Evolutionary conservation across 2,113 vertebrate genomes (phyloP).

Genomic region (Nanorana parkeri): DNA sequence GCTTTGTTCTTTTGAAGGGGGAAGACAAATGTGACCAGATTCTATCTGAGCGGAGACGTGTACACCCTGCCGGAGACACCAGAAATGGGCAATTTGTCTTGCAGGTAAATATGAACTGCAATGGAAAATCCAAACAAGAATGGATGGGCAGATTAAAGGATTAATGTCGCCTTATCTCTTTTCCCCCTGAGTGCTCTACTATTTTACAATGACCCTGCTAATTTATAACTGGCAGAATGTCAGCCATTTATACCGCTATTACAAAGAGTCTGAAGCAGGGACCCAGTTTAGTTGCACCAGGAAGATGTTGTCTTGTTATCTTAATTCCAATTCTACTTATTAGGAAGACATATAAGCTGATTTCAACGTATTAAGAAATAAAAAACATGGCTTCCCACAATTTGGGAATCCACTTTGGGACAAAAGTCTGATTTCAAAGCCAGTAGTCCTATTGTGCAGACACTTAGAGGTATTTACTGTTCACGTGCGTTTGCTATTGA

Average conservation of each 20-base stretch:
- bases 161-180: conserved; percentile 49
- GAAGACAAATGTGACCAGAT: conserved; percentile 39
- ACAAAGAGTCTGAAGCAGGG: conserved; percentile 4
- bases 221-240: conserved; percentile 47
- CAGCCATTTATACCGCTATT: conserved; percentile 5
- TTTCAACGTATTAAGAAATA: neutral
- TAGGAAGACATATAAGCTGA: neutral
- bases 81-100: conserved; percentile 51
- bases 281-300: conserved; percentile 11
- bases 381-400: neutral
- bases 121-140: conserved; percentile 42
- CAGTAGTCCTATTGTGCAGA: no score
- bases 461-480: no score
- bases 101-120: conserved; percentile 45
- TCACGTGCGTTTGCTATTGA: no score
- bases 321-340: conserved; percentile 31
- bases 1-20: conserved; percentile 32
- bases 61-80: conserved; percentile 2
- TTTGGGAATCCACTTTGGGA: no score
- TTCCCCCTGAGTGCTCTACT: conserved; percentile 50
- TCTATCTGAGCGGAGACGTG: conserved; percentile 18
- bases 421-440: no score
- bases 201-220: conserved; percentile 52
- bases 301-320: conserved; percentile 21
- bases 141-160: conserved; percentile 54